Evolutionary conservation across 2,888 invertebrate genomes (phyloP), one percentile per base, ranked within the genome.

Genomic region (Drosophila rellima): DNA sequence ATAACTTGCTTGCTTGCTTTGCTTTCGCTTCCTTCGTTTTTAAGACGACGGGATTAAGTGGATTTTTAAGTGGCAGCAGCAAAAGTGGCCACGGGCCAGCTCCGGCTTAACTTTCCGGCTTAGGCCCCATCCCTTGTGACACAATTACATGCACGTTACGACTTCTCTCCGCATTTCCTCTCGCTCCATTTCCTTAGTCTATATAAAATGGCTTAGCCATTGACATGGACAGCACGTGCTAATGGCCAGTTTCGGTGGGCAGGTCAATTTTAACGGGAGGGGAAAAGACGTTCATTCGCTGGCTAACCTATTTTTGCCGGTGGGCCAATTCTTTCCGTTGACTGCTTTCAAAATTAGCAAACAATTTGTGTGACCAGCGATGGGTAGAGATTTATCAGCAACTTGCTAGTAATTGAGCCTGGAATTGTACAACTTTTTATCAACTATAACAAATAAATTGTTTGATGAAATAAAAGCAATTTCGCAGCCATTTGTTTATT

Each of bases 31-130:
- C 10, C 59, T 61, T 50, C 5, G 18, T 29, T 63, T 63, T 56
- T 57, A 87, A 84, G 83, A 72, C 67, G 75, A 50, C 68, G 80
- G 85, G 82, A 84, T 87, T 84, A 84, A 87, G 83, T 84, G 85
- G 87, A 84, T 84, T 84, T 84, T 84, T 87, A 84, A 84, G 88
- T 83, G 87, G 79, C 77, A 86, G 84, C 80, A 81, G 77, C 74
- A 86, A 86, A 86, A 83, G 87, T 84, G 83, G 83, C 88, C 87
- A 80, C 20, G 65, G 78, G 66, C 65, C 78, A 84, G 78, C 80
- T 60, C 56, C 48, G 76, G 82, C 81, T 82, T 83, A 83, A 79
- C 80, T 80, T 78, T 78, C 56, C 68, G 79, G 56, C 76, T 74
- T 78, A 61, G 56, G 61, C 51, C 26, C 42, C 42, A 31, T 82